phyloP scores from a whole-genome alignment of 2,888 invertebrate species.

The Agrotis puta region DNA sequence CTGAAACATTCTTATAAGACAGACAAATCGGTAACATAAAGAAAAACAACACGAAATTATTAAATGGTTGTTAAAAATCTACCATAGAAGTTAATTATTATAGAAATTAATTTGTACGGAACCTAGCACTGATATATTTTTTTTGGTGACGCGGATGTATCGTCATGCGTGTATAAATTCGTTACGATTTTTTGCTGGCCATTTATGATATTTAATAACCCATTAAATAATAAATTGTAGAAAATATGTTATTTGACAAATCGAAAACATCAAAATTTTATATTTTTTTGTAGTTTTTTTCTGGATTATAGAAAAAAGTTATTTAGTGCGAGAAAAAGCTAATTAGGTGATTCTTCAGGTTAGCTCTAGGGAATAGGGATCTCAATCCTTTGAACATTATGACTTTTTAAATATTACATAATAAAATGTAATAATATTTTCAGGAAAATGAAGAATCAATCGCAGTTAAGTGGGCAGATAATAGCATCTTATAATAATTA shows the following conservation, averaged over 20 bases:
- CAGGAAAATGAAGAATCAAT: no score
- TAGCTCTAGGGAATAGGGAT: neutral
- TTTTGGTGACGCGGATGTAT: conserved; percentile 69
- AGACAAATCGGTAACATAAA: neutral
- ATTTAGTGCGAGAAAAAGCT: neutral
- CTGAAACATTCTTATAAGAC: conserved; percentile 1
- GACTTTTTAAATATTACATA: no score
- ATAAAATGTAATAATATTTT: no score
- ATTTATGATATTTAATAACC: conserved; percentile 73
- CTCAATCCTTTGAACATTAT: no score
- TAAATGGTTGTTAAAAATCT: neutral
- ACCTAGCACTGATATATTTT: conserved; percentile 49
- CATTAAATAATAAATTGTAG: conserved; percentile 68
- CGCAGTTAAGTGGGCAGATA: neutral
- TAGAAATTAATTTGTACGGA: conserved; percentile 25
- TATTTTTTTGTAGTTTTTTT: conserved; percentile 40
- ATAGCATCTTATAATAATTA: neutral
- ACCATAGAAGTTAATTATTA: neutral
- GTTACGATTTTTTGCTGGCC: conserved; percentile 75
- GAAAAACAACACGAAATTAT: no score
- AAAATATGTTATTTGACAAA: conserved; percentile 53
- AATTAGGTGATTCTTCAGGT: neutral
- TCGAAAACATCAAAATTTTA: conserved; percentile 50
- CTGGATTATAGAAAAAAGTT: neutral
- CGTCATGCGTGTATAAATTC: conserved; percentile 76